Conservation (phyloP, 2,888 invertebrate genomes). For the Heliconius aoede region DNA sequence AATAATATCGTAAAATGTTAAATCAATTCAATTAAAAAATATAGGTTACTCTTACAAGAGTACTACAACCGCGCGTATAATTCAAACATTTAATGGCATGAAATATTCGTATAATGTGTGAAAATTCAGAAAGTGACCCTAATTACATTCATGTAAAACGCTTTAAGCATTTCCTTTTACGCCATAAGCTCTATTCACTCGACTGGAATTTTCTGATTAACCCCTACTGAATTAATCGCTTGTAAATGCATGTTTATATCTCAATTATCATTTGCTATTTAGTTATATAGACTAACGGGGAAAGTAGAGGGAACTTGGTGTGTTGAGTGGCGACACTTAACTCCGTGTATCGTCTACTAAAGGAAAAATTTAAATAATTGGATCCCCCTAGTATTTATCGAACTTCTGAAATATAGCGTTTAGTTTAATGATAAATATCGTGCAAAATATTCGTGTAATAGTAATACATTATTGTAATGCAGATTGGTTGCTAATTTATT, state of each 20-base stretch:
- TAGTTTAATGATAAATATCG: too few relatives aligned
- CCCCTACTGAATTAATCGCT: slow-evolving; percentile 3
- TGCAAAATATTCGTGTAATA: background rate
- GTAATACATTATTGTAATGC: background rate
- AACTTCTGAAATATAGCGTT: too few relatives aligned
- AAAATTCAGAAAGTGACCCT: slow-evolving; percentile 11
- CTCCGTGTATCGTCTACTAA: too few relatives aligned
- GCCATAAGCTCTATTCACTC: slow-evolving; percentile 3
- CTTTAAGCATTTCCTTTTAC: slow-evolving; percentile 1
- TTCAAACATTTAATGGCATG: slow-evolving; percentile 1
- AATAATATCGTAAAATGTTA: background rate
- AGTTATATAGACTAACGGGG: background rate
- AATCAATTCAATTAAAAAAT: background rate
- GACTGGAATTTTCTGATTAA: slow-evolving; percentile 14
- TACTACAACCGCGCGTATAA: background rate
- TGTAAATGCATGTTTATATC: background rate
- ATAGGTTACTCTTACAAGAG: slow-evolving; percentile 7
- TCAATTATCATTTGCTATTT: background rate
- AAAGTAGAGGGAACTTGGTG: background rate
- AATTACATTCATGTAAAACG: background rate
- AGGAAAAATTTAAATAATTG: too few relatives aligned
- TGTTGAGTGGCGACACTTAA: too few relatives aligned
- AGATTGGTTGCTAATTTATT: background rate
- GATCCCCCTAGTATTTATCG: too few relatives aligned
- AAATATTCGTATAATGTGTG: slow-evolving; percentile 3